Percentiles rank a stretch among this genome's conserved stretches.
phyloP scores from a whole-genome alignment of 2,113 vertebrate genomes.

The Hippoglossus stenolepis region DNA sequence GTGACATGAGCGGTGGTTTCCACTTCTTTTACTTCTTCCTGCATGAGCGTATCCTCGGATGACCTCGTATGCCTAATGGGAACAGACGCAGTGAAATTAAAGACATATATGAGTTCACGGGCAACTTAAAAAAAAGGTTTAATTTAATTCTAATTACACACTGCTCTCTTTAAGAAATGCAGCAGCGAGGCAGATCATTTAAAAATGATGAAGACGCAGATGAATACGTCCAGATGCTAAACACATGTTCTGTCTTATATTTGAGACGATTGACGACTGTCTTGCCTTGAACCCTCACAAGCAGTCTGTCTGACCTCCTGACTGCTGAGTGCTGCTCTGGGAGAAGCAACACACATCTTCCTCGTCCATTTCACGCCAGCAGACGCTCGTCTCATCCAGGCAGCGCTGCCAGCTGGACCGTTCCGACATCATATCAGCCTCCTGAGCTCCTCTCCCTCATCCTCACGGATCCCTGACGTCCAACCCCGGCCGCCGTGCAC shows the following conservation, averaged over 20 bases:
- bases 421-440: background rate
- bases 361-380: slow-evolving; percentile 19
- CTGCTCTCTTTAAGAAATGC: background rate
- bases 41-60: slow-evolving; percentile 70
- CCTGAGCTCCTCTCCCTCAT: slow-evolving; percentile 5
- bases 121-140: background rate
- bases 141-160: background rate
- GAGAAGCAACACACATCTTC: slow-evolving; percentile 14
- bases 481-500: slow-evolving; percentile 39
- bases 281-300: background rate
- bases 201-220: background rate
- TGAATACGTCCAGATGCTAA: background rate
- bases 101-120: slow-evolving; percentile 27
- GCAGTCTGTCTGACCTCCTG: slow-evolving; percentile 23
- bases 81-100: slow-evolving; percentile 38
- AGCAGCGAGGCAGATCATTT: background rate
- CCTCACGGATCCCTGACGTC: slow-evolving; percentile 1
- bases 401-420: slow-evolving; percentile 37
- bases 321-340: slow-evolving; percentile 15
- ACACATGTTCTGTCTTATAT: background rate
- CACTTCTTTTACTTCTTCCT: slow-evolving; percentile 46
- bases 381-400: slow-evolving; percentile 27
- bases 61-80: slow-evolving; percentile 59
- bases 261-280: background rate
- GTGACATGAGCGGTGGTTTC: slow-evolving; percentile 74